Evolutionary conservation across 2,113 vertebrate species (phyloP).

Genomic region (Poecile atricapillus): DNA sequence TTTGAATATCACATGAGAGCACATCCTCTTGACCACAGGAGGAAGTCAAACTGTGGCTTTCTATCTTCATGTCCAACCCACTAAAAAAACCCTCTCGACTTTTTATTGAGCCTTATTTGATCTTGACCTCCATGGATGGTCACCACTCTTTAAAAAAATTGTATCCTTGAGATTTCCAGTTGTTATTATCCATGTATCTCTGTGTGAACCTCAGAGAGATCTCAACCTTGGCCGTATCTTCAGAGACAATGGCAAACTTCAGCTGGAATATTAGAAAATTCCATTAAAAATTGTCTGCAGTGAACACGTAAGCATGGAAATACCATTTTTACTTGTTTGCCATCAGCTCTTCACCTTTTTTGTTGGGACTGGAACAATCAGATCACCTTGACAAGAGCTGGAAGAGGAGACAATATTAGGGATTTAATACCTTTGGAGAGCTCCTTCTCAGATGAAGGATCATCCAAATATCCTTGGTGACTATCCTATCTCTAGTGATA

Average conservation of each 20-base stretch:
- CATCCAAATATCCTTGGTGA: not conserved
- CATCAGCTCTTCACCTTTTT: not conserved
- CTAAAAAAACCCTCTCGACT: rapidly evolving
- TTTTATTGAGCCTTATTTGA: not conserved
- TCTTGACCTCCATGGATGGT: not conserved
- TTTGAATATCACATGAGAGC: not conserved
- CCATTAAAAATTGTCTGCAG: not conserved
- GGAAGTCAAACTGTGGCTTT: not conserved
- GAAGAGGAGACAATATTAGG: not conserved
- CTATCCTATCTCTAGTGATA: not conserved
- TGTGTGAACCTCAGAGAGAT: not conserved
- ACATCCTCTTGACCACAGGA: not conserved
- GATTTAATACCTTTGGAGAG: not conserved
- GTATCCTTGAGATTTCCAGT: not conserved
- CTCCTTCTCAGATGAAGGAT: not conserved
- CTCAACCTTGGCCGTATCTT: not conserved
- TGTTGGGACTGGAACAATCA: not conserved
- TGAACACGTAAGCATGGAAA: not conserved
- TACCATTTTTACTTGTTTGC: not conserved
- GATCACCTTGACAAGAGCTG: not conserved
- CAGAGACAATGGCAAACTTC: not conserved
- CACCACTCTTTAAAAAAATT: not conserved
- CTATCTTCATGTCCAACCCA: not conserved
- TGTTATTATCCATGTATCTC: not conserved
- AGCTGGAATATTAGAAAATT: not conserved